Evolutionary conservation across 2,888 invertebrate species (phyloP).

Genomic region (Nasonovia ribisnigri): DNA sequence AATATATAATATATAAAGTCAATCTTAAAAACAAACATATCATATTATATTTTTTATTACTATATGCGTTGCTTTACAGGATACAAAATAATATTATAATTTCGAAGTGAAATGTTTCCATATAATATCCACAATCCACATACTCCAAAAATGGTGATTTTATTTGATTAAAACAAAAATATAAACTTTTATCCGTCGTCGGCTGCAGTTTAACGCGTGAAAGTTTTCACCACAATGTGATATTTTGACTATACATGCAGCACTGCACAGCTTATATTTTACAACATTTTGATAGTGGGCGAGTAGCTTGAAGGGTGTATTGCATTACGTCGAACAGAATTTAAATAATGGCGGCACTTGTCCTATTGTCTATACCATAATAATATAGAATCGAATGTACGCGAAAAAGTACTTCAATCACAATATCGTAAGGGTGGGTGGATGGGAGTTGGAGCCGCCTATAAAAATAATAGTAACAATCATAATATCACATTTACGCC

Average conservation of each 20-base stretch:
- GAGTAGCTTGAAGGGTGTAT: background rate
- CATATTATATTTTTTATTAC: background rate
- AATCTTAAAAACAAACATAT: background rate
- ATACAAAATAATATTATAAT: background rate
- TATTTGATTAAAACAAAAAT: background rate
- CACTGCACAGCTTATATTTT: background rate
- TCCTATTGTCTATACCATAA: background rate
- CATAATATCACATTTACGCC: background rate
- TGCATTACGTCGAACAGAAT: background rate
- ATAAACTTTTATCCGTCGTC: background rate
- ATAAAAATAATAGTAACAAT: background rate
- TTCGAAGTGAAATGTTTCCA: background rate
- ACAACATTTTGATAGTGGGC: background rate
- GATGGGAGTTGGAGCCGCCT: background rate
- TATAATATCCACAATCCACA: background rate
- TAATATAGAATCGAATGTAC: background rate
- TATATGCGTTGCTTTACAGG: background rate
- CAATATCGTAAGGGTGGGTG: background rate
- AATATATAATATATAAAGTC: background rate
- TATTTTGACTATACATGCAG: background rate
- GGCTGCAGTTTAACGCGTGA: background rate
- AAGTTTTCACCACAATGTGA: background rate
- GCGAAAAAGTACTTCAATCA: conserved; percentile 32
- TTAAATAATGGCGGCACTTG: conserved; percentile 21
- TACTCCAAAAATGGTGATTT: background rate